These are phyloP conservation scores for Pseudocheirus occidentalis DNA, from an alignment of 2,797 vertebrate genomes.

Conservation along the genomic window DNA sequence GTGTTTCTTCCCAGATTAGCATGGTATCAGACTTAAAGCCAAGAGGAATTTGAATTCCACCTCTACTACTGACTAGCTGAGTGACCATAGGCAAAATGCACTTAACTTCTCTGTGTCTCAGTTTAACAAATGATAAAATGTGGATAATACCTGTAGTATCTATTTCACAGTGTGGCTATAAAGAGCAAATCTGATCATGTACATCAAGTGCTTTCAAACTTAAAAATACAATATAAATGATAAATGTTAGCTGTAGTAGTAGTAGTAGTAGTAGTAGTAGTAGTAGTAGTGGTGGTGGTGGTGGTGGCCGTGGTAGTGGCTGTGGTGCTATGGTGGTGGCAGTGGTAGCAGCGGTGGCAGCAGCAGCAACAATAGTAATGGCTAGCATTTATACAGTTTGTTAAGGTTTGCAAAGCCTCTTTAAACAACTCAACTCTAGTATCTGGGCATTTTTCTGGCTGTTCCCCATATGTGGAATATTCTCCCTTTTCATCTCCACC, in stretches of 20 bases:
- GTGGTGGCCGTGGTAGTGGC: too few relatives aligned
- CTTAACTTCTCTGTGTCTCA: not conserved
- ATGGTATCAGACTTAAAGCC: not conserved
- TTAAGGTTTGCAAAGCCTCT: not conserved
- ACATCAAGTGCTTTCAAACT: not conserved
- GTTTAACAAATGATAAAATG: not conserved
- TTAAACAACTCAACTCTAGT: not conserved
- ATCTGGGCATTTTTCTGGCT: not conserved
- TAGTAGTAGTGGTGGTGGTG: too few relatives aligned
- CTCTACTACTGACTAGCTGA: not conserved
- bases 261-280: too few relatives aligned
- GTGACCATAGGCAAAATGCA: not conserved
- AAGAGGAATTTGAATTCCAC: not conserved
- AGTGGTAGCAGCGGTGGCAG: too few relatives aligned
- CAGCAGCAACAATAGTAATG: too few relatives aligned
- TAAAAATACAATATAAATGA: not conserved
- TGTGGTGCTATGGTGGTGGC: too few relatives aligned
- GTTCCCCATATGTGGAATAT: not conserved
- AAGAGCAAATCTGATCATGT: too few relatives aligned
- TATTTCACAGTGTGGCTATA: too few relatives aligned
- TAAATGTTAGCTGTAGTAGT: not conserved
- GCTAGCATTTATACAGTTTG: not conserved
- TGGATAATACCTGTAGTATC: too few relatives aligned
- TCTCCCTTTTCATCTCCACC: not conserved
- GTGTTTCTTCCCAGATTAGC: not conserved